These are phyloP conservation scores for Acanthacorydalis orientalis DNA, from an alignment of 2,888 invertebrate species.

Conservation along the genomic window DNA sequence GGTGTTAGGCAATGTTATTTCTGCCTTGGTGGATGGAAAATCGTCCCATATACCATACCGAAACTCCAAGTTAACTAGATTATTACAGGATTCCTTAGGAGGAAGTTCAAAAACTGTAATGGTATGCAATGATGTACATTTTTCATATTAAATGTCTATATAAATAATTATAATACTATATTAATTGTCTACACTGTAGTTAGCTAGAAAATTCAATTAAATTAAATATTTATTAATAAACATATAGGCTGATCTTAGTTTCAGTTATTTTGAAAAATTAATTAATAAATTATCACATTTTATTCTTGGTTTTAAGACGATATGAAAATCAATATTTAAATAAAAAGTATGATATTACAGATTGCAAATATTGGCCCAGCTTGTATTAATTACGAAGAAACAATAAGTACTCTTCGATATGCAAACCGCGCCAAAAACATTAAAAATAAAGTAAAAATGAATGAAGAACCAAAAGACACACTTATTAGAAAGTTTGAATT, in stretches of 20 bases:
- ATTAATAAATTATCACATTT: too few species aligned
- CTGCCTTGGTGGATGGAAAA: conserved; percentile 93
- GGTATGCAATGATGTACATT: conserved; percentile 31
- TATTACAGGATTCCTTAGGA: conserved; percentile 91
- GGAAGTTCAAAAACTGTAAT: conserved; percentile 92
- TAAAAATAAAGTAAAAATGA: conserved; percentile 86
- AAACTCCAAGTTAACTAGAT: conserved; percentile 88
- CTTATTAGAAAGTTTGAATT: conserved; percentile 88
- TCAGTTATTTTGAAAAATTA: too few species aligned
- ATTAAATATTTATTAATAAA: too few species aligned
- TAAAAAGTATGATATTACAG: conserved; percentile 29
- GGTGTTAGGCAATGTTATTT: conserved; percentile 95
- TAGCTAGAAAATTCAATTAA: too few species aligned
- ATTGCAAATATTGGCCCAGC: conserved; percentile 96
- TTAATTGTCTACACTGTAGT: too few species aligned
- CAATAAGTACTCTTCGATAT: conserved; percentile 89
- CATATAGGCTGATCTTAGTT: too few species aligned
- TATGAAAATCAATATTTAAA: too few species aligned
- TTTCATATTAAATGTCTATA: too few species aligned
- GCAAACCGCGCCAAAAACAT: conserved; percentile 97
- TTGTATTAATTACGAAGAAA: conserved; percentile 91
- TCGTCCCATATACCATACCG: conserved; percentile 95
- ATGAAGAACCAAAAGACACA: conserved; percentile 96
- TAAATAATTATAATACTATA: too few species aligned
- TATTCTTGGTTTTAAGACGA: too few species aligned